These are phyloP conservation scores for Thamnophis sirtalis DNA, from an alignment of 2,113 vertebrate genomes.

Conservation along the genomic window DNA sequence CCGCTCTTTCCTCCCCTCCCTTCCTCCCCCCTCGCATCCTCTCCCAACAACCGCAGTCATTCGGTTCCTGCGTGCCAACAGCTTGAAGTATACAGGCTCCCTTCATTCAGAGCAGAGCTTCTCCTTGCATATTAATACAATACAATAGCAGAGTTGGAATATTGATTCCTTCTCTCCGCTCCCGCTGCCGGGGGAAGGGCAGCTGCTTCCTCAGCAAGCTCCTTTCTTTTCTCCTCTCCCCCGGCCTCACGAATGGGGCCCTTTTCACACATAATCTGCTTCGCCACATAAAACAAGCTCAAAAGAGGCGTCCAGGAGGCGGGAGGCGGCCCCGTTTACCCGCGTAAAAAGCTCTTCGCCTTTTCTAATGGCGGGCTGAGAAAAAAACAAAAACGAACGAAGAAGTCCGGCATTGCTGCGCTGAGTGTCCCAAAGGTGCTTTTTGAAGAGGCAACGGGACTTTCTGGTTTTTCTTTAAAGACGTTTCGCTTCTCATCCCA, in stretches of 20 bases:
- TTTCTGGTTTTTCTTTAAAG: too few species aligned
- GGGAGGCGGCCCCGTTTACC: not conserved
- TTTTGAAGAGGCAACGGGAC: too few species aligned
- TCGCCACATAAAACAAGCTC: not conserved
- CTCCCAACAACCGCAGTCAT: constrained; percentile 7
- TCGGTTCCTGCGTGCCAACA: constrained; percentile 16
- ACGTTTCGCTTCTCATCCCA: too few species aligned
- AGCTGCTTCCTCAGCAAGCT: constrained; percentile 18
- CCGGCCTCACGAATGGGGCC: not conserved
- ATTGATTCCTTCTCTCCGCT: constrained; percentile 8
- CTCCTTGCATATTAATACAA: constrained; percentile 16
- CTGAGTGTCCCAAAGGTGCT: not conserved
- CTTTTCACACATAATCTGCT: not conserved
- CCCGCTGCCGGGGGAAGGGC: not conserved
- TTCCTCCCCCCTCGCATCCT: not conserved
- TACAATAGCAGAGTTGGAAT: too few species aligned
- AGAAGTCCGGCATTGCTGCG: not conserved
- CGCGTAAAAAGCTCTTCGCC: not conserved
- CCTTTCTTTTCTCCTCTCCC: not conserved
- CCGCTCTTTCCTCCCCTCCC: not conserved
- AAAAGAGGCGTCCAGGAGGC: not conserved
- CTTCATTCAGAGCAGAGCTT: constrained; percentile 20
- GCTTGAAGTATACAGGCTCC: constrained; percentile 11
- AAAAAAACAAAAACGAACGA: not conserved
- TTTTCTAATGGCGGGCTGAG: not conserved